Evolutionary conservation across 2,113 vertebrate genomes (phyloP).

Genomic region (Galeopterus variegatus): DNA sequence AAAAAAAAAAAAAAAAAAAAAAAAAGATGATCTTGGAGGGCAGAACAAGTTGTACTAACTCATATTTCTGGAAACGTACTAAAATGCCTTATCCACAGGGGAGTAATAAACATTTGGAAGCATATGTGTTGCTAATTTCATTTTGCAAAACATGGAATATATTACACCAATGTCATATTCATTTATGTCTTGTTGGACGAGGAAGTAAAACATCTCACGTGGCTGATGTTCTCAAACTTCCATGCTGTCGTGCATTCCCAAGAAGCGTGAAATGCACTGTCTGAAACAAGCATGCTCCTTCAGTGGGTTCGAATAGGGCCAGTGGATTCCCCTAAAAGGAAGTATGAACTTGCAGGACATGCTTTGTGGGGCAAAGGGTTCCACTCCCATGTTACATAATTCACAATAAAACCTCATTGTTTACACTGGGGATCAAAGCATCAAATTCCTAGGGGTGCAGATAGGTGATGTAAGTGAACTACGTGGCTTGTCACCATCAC

Average conservation of each 20-base stretch:
- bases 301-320: neutral
- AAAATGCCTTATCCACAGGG: slow-evolving; percentile 33
- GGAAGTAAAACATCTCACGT: neutral
- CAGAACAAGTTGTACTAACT: slow-evolving; percentile 10
- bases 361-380: neutral
- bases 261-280: too few relatives aligned
- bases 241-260: too few relatives aligned
- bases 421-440: neutral
- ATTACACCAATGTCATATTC: neutral
- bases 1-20: too few relatives aligned
- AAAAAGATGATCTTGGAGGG: slow-evolving; percentile 9
- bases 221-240: neutral
- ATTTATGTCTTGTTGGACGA: neutral
- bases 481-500: neutral
- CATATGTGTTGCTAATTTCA: neutral
- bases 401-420: neutral
- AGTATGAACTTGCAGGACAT: neutral
- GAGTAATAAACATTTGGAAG: slow-evolving; percentile 61
- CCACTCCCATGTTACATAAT: neutral
- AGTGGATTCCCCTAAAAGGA: neutral
- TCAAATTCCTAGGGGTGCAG: neutral
- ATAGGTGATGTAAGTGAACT: neutral
- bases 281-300: neutral
- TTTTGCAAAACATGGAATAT: slow-evolving; percentile 46
- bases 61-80: slow-evolving; percentile 43